Percentiles rank a stretch among this genome's conserved stretches.
Conservation (phyloP, 2,113 vertebrate genomes). For the Takifugu flavidus region DNA sequence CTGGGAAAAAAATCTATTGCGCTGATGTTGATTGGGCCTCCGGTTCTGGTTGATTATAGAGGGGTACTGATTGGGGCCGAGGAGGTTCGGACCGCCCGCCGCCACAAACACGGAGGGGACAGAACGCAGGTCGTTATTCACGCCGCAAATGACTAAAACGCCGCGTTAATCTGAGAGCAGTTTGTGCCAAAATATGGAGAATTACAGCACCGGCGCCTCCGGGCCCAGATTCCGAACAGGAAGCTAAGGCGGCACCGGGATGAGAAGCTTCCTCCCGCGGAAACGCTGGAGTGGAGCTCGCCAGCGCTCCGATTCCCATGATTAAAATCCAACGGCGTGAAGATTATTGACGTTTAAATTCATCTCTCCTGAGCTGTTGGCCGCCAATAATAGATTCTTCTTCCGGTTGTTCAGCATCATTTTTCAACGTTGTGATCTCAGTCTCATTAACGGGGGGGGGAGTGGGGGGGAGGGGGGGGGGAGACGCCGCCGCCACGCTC, state of each 20-base stretch:
- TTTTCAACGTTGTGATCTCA: conserved; percentile 42
- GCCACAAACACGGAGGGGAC: too few relatives aligned
- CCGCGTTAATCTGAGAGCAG: too few relatives aligned
- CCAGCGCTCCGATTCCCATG: background rate
- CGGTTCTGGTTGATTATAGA: conserved; percentile 55
- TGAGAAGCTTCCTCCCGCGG: too few relatives aligned
- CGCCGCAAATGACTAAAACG: too few relatives aligned
- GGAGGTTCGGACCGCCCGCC: background rate
- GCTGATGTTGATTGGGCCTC: conserved; percentile 25
- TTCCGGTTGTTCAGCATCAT: conserved; percentile 19
- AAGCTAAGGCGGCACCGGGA: too few relatives aligned
- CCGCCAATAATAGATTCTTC: conserved; percentile 18
- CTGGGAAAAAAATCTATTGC: background rate
- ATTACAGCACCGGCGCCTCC: too few relatives aligned
- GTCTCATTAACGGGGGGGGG: conserved; percentile 45
- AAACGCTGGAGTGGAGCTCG: too few relatives aligned
- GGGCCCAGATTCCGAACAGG: too few relatives aligned
- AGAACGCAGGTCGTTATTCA: background rate
- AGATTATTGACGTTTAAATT: background rate
- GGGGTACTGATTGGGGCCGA: conserved; percentile 49
- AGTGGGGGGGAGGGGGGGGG: conserved; percentile 16
- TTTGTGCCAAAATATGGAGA: too few relatives aligned
- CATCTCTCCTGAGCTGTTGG: background rate
- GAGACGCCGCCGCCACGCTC: conserved; percentile 35
- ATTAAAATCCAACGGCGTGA: conserved; percentile 5